Base-by-base conservation (phyloP, 2,113 vertebrate genomes). In the Meleagris gallopavo region DNA sequence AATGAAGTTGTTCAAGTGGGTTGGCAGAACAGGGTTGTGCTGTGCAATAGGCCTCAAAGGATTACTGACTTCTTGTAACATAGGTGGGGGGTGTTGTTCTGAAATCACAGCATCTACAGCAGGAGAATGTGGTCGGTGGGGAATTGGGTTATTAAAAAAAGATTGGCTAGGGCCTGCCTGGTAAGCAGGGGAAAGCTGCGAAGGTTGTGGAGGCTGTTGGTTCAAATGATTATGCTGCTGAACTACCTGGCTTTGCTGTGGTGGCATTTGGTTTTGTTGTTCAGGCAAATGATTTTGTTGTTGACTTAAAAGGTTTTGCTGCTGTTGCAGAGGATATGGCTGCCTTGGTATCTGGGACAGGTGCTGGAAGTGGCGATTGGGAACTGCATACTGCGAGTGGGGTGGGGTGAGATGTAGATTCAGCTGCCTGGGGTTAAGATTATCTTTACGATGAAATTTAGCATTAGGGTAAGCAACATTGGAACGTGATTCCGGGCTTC, bases 381-480 rank as follows among this genome's bases (percentile, higher is more conserved):
- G 89, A 96, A 98, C 95, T 94, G 99, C 74, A 19, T 98, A 99
- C 77, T 98, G 98, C 3, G 98, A 96, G 41, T 98, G 99, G 41
- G 99, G 98, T 2, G 98, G 98, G 27, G 98, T 98, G 64, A 99
- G 98, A 87, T 99, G 99, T 48, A 99, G 98, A 94, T 98, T 98
- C 87, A 99, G 97, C 78, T 98, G 98, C 97, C 99, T 98, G 92
- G 99, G 98, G 91, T 97, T 96, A 58, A 98, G 97, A 86, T 97
- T 98, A 92, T 99, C 99, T 97, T 99, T 99, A 90, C 99, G 98
- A 46, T 99, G 98, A 91, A 99, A 99, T 94, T 99, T 97, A 60
- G 98, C 90, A 24, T 96, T 98, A 30, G 99, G 97, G 95, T 98
- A 99, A 86, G 97, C 97, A 41, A 98, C 61, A 22, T 96, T 76